These are phyloP conservation scores for Drosophila miranda DNA, from an alignment of 1,140 invertebrate genomes.

Conservation along the genomic window DNA sequence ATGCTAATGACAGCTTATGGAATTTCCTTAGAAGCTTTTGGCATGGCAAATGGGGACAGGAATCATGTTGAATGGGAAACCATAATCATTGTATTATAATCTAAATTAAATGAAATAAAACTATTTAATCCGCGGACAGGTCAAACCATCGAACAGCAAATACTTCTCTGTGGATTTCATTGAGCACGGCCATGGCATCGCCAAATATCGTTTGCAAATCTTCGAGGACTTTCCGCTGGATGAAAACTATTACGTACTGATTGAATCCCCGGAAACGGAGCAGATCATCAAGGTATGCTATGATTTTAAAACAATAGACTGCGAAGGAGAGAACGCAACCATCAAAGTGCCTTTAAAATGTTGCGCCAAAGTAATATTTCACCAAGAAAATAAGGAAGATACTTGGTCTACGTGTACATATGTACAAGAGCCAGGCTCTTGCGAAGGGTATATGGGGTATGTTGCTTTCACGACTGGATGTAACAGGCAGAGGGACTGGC, in stretches of 20 bases:
- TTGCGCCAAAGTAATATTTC: too few relatives aligned
- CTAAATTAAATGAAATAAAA: not conserved
- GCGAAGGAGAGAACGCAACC: too few relatives aligned
- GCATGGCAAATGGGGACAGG: not conserved
- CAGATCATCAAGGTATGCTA: constrained; percentile 56
- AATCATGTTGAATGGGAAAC: too few relatives aligned
- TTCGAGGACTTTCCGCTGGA: constrained; percentile 49
- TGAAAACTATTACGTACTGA: constrained; percentile 44
- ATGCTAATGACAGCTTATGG: constrained; percentile 23
- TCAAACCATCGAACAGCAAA: constrained; percentile 52
- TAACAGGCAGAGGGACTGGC: too few relatives aligned
- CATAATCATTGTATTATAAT: not conserved
- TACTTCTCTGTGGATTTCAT: constrained; percentile 55
- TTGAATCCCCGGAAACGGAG: constrained; percentile 57
- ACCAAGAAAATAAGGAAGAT: too few relatives aligned
- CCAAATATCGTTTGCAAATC: constrained; percentile 59
- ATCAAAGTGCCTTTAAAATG: too few relatives aligned
- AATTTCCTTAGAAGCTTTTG: constrained; percentile 8
- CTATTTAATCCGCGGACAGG: constrained; percentile 26
- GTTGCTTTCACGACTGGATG: too few relatives aligned
- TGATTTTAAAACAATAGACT: not conserved
- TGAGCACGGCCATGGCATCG: constrained; percentile 57
- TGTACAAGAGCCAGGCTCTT: too few relatives aligned
- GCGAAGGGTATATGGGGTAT: too few relatives aligned
- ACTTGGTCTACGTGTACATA: too few relatives aligned